Base-by-base conservation (phyloP, 2,797 vertebrate species). In the Myiothlypis chrysogaster region DNA sequence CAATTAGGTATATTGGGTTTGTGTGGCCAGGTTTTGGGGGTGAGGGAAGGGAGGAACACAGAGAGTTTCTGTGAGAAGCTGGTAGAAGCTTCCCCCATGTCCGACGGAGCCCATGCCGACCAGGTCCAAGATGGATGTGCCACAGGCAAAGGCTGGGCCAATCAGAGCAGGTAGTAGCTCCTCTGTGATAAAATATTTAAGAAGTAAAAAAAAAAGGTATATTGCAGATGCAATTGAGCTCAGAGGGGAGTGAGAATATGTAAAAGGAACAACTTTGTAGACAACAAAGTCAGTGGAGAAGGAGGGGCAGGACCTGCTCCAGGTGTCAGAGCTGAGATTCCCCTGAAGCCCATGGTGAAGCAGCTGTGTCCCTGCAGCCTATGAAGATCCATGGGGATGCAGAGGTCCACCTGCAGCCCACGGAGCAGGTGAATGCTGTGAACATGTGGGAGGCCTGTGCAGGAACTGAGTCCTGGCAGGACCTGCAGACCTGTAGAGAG, bases 181-280 rank as follows among this genome's bases (percentile, higher is more conserved):
- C 69, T 44, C 66, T 50, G 9, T 25, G n/a, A 14, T 52, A 34
- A 34, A 5, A 34, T 5, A 34, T 25, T 25, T 24, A 52, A n/a
- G 10, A 24, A 50, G 19, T 5, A 2, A 20, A 56, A 35, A 23
- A 41, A 7, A 50, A 21, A 30, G 1, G 3, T 44, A 21, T 7
- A 44, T 2, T 2, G 2, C n/a, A 46, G 37, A 15, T 24, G 28
- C 9, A 39, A 24, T 25, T 72, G 16, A 0, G 0, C 9, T 72
- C 24, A 52, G n/a, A 52, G 9, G 18, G 14, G 19, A 57, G 28
- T 30, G 28, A n/a, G 20, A n/a, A 16, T n/a, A 30, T 44, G 6
- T 24, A 16, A 37, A n/a, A 52, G 8, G 12, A 50, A 4, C 43
- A n/a, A 4, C 10, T 19, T 12, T 64, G 27, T 10, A 50, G 12